phyloP scores from a whole-genome alignment of 2,888 invertebrate genomes.

The Venustoraphidia nigricollis region DNA sequence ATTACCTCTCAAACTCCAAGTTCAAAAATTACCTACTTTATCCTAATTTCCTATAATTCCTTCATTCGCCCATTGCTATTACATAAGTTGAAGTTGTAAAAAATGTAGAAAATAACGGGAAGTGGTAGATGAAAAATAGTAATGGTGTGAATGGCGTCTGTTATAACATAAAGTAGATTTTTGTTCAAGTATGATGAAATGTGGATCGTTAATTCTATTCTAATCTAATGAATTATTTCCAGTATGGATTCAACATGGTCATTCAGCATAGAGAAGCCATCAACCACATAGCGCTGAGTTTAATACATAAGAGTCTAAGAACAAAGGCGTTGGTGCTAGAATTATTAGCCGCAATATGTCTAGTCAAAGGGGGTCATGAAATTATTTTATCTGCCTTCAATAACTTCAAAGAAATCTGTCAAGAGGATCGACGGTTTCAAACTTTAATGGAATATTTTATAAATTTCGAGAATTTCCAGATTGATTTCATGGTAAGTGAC shows the following conservation, averaged over 20 bases:
- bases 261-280: slow-evolving; percentile 96
- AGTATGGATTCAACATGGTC: slow-evolving; percentile 98
- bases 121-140: too few relatives aligned
- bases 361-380: slow-evolving; percentile 98
- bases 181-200: too few relatives aligned
- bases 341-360: slow-evolving; percentile 91
- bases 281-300: slow-evolving; percentile 91
- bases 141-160: too few relatives aligned
- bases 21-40: too few relatives aligned
- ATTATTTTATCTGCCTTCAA: slow-evolving; percentile 95
- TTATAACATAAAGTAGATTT: too few relatives aligned
- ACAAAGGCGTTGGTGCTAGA: slow-evolving; percentile 96
- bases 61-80: too few relatives aligned
- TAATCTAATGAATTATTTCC: slow-evolving; percentile 22
- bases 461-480: slow-evolving; percentile 91
- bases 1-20: too few relatives aligned
- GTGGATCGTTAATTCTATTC: background rate
- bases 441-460: slow-evolving; percentile 96
- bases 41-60: too few relatives aligned
- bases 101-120: too few relatives aligned
- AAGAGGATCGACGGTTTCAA: slow-evolving; percentile 81
- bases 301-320: slow-evolving; percentile 90
- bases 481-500: slow-evolving; percentile 85
- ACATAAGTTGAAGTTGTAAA: too few relatives aligned
- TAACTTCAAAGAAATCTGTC: slow-evolving; percentile 87